Evolutionary conservation across 2,888 invertebrate genomes (phyloP).

Genomic region (Ellobium chinense): DNA sequence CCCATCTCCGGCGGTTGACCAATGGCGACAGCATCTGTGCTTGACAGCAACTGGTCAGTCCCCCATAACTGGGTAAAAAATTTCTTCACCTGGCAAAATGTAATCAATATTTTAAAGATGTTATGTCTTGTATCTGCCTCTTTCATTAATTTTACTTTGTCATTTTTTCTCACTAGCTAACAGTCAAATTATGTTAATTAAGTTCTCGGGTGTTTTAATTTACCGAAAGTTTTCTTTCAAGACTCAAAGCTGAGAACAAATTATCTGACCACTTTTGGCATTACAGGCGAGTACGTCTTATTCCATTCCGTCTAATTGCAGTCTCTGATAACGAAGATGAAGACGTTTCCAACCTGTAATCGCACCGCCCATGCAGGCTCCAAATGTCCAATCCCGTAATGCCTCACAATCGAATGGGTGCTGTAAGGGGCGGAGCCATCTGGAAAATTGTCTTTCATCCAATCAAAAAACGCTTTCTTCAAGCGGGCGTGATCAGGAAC

Average conservation of each 20-base stretch:
- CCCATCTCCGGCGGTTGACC: slow-evolving; percentile 54
- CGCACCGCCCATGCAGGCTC: slow-evolving; percentile 54
- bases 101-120: too few relatives aligned
- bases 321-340: too few relatives aligned
- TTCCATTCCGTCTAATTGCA: too few relatives aligned
- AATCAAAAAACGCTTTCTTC: not conserved
- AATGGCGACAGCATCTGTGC: slow-evolving; percentile 59
- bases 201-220: too few relatives aligned
- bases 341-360: slow-evolving; percentile 29
- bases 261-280: too few relatives aligned
- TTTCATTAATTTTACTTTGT: too few relatives aligned
- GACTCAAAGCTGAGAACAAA: too few relatives aligned
- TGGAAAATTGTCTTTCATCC: slow-evolving; percentile 51
- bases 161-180: too few relatives aligned
- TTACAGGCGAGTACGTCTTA: too few relatives aligned
- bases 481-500: slow-evolving; percentile 48
- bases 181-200: too few relatives aligned
- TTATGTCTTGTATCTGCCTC: too few relatives aligned
- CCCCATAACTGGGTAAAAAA: slow-evolving; percentile 57
- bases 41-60: slow-evolving; percentile 58
- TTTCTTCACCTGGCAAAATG: slow-evolving; percentile 48
- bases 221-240: too few relatives aligned
- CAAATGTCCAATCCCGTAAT: slow-evolving; percentile 53
- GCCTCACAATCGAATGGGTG: slow-evolving; percentile 34
- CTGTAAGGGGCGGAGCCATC: slow-evolving; percentile 34